Evolutionary conservation across 2,797 vertebrate genomes (phyloP).

Genomic region (Hippocampus kuda): DNA sequence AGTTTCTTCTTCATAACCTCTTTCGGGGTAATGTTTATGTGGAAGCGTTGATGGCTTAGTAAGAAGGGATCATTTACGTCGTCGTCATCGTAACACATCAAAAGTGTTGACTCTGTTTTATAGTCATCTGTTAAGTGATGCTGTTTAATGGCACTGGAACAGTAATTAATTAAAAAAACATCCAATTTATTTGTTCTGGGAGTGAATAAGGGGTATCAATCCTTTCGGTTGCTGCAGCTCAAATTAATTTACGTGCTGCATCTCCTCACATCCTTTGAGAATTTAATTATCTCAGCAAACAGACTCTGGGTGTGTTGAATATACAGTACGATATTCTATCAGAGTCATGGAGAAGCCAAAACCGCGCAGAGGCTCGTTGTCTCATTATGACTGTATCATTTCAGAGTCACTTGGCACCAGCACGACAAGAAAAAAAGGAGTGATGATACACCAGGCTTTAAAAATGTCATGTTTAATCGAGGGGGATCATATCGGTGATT

Average conservation of each 20-base stretch:
- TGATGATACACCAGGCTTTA: not conserved
- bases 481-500: not conserved
- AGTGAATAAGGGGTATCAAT: constrained; percentile 59
- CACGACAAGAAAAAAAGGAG: constrained; percentile 2
- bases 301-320: constrained; percentile 52
- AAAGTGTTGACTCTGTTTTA: constrained; percentile 59
- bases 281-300: constrained; percentile 67
- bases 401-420: constrained; percentile 1
- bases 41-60: not conserved
- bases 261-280: constrained; percentile 63
- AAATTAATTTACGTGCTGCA: constrained; percentile 63
- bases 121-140: constrained; percentile 62
- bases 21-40: too few relatives aligned
- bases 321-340: constrained; percentile 38
- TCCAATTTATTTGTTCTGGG: constrained; percentile 63
- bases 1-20: too few relatives aligned
- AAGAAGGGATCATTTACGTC: constrained; percentile 47
- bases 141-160: constrained; percentile 59
- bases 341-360: constrained; percentile 35
- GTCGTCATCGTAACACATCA: constrained; percentile 65
- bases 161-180: constrained; percentile 65
- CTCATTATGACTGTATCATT: constrained; percentile 18
- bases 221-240: constrained; percentile 54
- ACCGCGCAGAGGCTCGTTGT: constrained; percentile 21
- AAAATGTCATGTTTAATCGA: not conserved